These are phyloP conservation scores for Lepus townsendii DNA, from an alignment of 2,797 vertebrate species.

Conservation along the genomic window DNA sequence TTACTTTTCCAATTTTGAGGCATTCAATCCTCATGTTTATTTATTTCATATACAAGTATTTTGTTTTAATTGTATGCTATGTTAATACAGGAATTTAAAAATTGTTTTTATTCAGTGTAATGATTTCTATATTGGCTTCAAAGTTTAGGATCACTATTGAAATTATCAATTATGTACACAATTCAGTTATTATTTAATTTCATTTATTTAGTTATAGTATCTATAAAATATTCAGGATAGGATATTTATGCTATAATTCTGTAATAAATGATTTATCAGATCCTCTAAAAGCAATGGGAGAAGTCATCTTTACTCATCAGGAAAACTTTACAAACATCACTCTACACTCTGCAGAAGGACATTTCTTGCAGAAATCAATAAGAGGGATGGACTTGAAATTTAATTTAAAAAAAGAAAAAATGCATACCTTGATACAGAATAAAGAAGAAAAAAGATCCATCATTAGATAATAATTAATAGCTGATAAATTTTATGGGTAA, in stretches of 20 bases:
- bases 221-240: not conserved
- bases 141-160: not conserved
- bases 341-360: not conserved
- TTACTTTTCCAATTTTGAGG: not conserved
- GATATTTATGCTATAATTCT: too few relatives aligned
- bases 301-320: not conserved
- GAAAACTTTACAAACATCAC: not conserved
- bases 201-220: not conserved
- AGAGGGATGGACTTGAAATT: not conserved
- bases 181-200: not conserved
- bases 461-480: not conserved
- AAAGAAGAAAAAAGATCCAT: not conserved
- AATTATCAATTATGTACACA: not conserved
- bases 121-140: not conserved
- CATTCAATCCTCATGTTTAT: not conserved
- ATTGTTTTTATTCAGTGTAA: not conserved
- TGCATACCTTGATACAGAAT: not conserved
- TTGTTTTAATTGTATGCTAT: not conserved
- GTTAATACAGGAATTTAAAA: not conserved
- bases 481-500: not conserved
- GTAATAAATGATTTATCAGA: not conserved
- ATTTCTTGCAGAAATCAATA: not conserved
- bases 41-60: not conserved
- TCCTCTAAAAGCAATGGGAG: not conserved
- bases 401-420: not conserved